Evolutionary conservation across 23 tunicate genomes (phyloP), one percentile per base, ranked within the genome.

Genomic region (Aplidium turbinatum): DNA sequence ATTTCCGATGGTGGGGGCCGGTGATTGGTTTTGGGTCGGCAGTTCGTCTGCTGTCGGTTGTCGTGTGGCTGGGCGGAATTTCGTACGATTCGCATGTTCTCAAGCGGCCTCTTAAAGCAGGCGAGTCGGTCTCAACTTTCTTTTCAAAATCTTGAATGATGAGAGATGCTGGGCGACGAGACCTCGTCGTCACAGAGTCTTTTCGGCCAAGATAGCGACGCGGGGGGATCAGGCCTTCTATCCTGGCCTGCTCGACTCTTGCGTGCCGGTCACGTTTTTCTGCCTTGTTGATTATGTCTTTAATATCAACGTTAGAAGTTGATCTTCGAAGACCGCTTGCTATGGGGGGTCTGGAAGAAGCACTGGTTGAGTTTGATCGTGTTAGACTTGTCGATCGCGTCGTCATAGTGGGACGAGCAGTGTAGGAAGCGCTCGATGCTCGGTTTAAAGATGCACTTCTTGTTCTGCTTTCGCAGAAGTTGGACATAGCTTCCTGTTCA

Each of bases 251-350:
- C 36, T 83, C 89, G 6, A 83, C 76, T 30, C 81, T 33, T 9
- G 89, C 89, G 29, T 75, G 75, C 16, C 89, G 66, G 29, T 83
- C 89, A 19, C 89, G 63, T 25, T 32, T 34, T 39, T 83, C 89
- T 4, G 89, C 89, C 38, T 75, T 34, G 40, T 22, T 58, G 13
- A 83, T 65, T 33, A 83, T 75, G 22, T 83, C 65, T 51, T 75
- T 38, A 19, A 82, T 2, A 47, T 82, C 73, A 3, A 83, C 89
- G 3, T 42, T 38, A 0, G 73, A 78, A 19, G 67, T 78, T 4
- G 84, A 79, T 46, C 89, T 66, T 9, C 53, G 80, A 2, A 80
- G 6, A 21, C 66, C 35, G 1, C 56, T 0, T 33, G 22, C 9
- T 22, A 22, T n/a, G 6, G 24, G 24, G 9, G 63, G 24, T 6